Evolutionary conservation across 2,113 vertebrate genomes (phyloP), one percentile per base, ranked within the genome.

Genomic region (Eudyptes chrysolophus): DNA sequence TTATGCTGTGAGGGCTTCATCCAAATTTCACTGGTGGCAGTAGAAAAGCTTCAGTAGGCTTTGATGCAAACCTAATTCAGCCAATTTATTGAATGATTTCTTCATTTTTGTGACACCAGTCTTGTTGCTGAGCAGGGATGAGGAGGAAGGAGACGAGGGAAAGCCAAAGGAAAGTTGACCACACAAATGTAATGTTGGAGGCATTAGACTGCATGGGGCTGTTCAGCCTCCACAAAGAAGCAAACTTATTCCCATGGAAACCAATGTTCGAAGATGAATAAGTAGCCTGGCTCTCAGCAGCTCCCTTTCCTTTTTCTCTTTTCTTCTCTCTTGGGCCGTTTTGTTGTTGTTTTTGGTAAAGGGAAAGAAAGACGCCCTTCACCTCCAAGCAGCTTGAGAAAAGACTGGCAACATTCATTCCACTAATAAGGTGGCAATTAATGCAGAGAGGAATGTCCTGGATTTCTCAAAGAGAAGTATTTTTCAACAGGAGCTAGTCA

Each of bases 161-260:
- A 95, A 60, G 89, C 93, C 66, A 97, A 97, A 94, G 87, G 74
- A 91, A 97, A 97, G 94, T 29, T 97, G 97, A 96, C 97, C 97
- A 97, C 96, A 97, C 97, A 97, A 94, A 97, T 24, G 88, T 96
- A 88, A 85, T 84, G 51, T 77, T 76, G 42, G 96, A 96, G 79
- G 92, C 87, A 86, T 94, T 94, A 91, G 97, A 27, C 74, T 90
- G 25, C 49, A 46, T 84, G 96, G 88, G 76, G 89, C 32, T 71
- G 89, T 95, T 91, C 72, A 48, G 49, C 52, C 96, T 97, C 19
- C 96, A 98, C 97, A 98, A 97, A 97, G 97, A 96, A 65, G 48
- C 34, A 80, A 98, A 83, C 97, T 78, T 66, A 98, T 98, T 98
- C 96, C 98, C 98, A 98, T 98, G 89, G 98, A 98, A 98, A 98